Base-by-base conservation (phyloP, 1,140 invertebrate species). In the Pseudomyrmex dendroicus region DNA sequence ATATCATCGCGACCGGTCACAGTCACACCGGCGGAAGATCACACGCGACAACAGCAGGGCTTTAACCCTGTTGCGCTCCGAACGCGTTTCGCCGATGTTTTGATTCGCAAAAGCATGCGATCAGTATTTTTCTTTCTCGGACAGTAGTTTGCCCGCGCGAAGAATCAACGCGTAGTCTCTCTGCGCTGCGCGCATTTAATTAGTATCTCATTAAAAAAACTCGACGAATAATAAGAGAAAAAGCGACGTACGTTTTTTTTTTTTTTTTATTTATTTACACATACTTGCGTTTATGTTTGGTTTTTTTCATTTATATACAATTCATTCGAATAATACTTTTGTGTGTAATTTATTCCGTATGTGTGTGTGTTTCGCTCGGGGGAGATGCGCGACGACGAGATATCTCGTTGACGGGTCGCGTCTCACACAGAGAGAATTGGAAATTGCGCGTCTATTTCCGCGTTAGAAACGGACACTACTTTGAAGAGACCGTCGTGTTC, bases 61-160 rank as follows among this genome's bases (percentile, higher is more conserved):
- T 70, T 78, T 59, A 78, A 78, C 54, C 54, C 35, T 57, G 10
- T 17, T 61, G 54, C 57, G 2, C 20, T 50, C 82, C 35, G 35
- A 70, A 54, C 63, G 3, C 22, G 48, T 74, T 86, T 74, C 63
- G 17, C 46, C 74, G 52, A 50, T 84, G 35, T 86, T 86, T 73
- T 46, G 54, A 22, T 64, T 72, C 52, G 25, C 44, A 20, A 59
- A 80, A 80, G 62, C 74, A 35, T 35, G 56, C 20, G 73, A 64
- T 50, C 59, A 56, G 46, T 17, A 68, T 66, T 35, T 35, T 5
- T 35, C 35, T 35, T 35, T 35, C 57, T 73, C 61, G 73, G 68
- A 46, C 13, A 22, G 44, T 46, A 66, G 17, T 77, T 54, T 61
- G 20, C 35, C 56, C 68, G 52, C 46, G 13, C n/a, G n/a, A 35